Conservation (phyloP, 2,113 vertebrate species). For the Perca fluviatilis region DNA sequence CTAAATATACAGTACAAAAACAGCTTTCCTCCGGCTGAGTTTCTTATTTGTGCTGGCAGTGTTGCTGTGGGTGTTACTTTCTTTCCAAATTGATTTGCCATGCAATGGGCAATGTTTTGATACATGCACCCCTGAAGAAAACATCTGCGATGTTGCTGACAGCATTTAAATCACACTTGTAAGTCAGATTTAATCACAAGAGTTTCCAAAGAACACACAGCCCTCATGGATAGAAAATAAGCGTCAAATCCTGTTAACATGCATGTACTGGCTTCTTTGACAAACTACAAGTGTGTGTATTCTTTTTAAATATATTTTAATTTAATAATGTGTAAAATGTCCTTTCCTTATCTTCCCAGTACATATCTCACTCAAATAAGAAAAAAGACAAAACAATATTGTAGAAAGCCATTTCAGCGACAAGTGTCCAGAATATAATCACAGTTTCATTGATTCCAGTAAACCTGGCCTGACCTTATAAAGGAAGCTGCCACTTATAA, state of each 20-base stretch:
- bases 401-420: conserved; percentile 12
- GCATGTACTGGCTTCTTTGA: neutral
- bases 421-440: conserved; percentile 15
- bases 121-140: neutral
- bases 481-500: conserved; percentile 44
- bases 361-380: neutral
- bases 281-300: neutral
- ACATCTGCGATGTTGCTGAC: conserved; percentile 6
- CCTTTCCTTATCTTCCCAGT: neutral
- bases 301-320: neutral
- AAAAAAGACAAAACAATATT: neutral
- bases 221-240: neutral
- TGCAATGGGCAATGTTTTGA: neutral
- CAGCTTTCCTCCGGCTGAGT: conserved; percentile 1
- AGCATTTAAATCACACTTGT: conserved; percentile 25
- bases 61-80: conserved; percentile 1
- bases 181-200: conserved; percentile 9
- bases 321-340: conserved; percentile 1
- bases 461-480: conserved; percentile 22
- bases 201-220: neutral
- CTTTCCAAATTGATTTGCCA: neutral
- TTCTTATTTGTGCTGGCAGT: neutral
- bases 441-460: conserved; percentile 5
- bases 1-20: conserved; percentile 6
- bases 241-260: conserved; percentile 9